Evolutionary conservation across 2,113 vertebrate species (phyloP).

Genomic region (Pedetes capensis): DNA sequence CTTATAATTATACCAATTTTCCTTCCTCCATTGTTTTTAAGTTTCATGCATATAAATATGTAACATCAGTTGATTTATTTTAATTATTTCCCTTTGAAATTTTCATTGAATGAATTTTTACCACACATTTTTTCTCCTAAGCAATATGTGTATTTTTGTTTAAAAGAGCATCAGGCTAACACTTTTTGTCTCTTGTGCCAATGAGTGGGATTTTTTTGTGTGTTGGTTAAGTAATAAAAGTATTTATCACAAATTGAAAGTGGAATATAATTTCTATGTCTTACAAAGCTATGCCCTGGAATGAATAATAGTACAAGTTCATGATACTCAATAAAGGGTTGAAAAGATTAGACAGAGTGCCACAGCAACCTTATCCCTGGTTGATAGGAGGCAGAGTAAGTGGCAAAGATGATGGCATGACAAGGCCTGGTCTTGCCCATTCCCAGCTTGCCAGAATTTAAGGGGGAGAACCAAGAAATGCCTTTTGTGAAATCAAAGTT

Average conservation of each 20-base stretch:
- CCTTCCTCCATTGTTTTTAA: not conserved
- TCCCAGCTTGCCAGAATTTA: not conserved
- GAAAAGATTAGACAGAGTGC: not conserved
- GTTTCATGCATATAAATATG: not conserved
- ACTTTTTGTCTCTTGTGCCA: not conserved
- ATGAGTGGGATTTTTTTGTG: not conserved
- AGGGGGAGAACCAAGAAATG: not conserved
- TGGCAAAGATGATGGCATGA: not conserved
- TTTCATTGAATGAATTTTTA: not conserved
- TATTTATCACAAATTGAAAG: not conserved
- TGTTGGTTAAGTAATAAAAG: not conserved
- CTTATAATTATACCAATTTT: not conserved
- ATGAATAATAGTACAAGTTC: not conserved
- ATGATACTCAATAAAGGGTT: not conserved
- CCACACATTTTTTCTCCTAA: not conserved
- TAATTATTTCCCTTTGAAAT: not conserved
- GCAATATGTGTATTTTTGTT: not conserved
- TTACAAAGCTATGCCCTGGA: not conserved
- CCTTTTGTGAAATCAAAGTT: not conserved
- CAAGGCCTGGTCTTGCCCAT: not conserved
- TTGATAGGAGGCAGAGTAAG: no score
- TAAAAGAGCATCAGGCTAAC: not conserved
- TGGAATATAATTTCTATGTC: not conserved
- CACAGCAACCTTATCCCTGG: accelerated
- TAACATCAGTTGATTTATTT: not conserved